Conservation (phyloP, 2,888 invertebrate species). For the Drosophila meridiana region DNA sequence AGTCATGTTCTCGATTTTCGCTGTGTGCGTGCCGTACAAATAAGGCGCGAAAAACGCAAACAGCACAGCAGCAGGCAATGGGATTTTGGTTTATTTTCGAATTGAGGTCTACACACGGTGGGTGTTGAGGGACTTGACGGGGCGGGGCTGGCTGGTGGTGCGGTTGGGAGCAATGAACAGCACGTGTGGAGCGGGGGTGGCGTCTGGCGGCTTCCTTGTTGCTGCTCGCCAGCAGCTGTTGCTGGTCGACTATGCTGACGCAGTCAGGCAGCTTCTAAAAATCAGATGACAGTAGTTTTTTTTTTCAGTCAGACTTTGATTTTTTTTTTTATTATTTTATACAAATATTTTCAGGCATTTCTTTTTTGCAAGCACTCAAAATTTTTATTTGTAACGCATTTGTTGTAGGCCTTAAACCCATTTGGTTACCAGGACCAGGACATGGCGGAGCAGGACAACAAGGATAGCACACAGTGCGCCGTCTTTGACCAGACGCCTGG, state of each 20-base stretch:
- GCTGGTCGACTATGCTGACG: background rate
- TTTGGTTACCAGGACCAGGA: constrained; percentile 28
- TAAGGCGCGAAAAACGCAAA: constrained; percentile 70
- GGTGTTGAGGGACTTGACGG: constrained; percentile 4
- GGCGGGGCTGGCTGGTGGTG: background rate
- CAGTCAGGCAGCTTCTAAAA: constrained; percentile 29
- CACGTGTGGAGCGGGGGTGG: background rate
- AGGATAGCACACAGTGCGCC: constrained; percentile 80
- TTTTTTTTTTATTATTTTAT: constrained; percentile 3
- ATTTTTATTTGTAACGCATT: constrained; percentile 23
- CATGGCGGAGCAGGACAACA: constrained; percentile 53
- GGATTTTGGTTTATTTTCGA: constrained; percentile 61
- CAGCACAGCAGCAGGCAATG: constrained; percentile 24
- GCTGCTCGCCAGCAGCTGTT: background rate
- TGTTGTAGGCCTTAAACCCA: constrained; percentile 36
- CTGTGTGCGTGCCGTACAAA: constrained; percentile 58
- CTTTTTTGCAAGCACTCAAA: constrained; percentile 21
- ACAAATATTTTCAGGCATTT: constrained; percentile 15
- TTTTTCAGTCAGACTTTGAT: background rate
- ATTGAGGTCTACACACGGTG: constrained; percentile 44
- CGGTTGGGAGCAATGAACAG: constrained; percentile 45
- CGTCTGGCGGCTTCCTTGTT: constrained; percentile 24
- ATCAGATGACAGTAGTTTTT: constrained; percentile 28
- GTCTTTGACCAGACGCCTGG: constrained; percentile 84
- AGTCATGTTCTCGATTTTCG: constrained; percentile 53